Conservation (phyloP, 2,888 invertebrate species). For the Eristalis intricaria region DNA sequence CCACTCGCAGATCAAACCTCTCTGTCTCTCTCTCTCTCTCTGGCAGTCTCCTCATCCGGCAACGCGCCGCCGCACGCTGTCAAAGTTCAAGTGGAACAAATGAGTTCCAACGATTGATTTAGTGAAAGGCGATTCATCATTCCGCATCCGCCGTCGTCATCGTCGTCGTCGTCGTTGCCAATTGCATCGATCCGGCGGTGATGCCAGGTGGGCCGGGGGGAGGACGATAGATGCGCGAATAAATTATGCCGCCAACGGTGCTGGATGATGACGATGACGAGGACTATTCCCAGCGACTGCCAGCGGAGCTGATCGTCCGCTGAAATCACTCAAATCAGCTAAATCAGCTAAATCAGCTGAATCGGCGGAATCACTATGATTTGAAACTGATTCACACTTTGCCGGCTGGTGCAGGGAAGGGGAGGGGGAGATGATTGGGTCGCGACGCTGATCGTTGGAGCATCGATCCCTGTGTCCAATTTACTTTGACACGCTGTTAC, state of each 20-base stretch:
- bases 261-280: slow-evolving; percentile 20
- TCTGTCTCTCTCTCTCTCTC: background rate
- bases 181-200: slow-evolving; percentile 28
- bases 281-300: slow-evolving; percentile 22
- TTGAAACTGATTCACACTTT: slow-evolving; percentile 74
- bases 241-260: slow-evolving; percentile 48
- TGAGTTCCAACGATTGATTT: slow-evolving; percentile 70
- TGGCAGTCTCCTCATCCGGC: slow-evolving; percentile 22
- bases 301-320: slow-evolving; percentile 32
- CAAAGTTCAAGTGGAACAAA: slow-evolving; percentile 71
- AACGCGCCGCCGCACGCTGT: slow-evolving; percentile 31
- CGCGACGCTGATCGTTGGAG: slow-evolving; percentile 3
- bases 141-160: slow-evolving; percentile 33
- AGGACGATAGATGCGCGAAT: slow-evolving; percentile 44
- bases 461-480: slow-evolving; percentile 66
- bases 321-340: slow-evolving; percentile 42
- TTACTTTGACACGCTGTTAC: slow-evolving; percentile 69
- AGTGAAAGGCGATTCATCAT: slow-evolving; percentile 70
- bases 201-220: background rate
- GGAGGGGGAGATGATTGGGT: slow-evolving; percentile 64
- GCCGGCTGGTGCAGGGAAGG: slow-evolving; percentile 8
- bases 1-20: slow-evolving; percentile 24
- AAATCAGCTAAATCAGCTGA: slow-evolving; percentile 51
- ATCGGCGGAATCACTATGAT: slow-evolving; percentile 64
- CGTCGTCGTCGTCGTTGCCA: slow-evolving; percentile 26